These are phyloP conservation scores for Stichodactyla helianthus DNA, from an alignment of 64 coral and sea anemone genomes.

Conservation along the genomic window DNA sequence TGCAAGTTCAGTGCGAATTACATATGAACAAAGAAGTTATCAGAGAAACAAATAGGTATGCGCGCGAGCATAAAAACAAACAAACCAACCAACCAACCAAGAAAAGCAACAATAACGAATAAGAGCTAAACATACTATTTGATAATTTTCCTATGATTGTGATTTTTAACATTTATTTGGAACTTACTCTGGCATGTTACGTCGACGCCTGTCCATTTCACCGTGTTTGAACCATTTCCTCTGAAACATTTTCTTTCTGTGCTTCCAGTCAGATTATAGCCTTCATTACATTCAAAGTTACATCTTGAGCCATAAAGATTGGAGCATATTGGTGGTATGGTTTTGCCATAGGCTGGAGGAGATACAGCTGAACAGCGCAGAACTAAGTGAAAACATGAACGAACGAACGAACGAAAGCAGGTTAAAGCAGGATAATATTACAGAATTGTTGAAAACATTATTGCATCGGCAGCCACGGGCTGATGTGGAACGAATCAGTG, in stretches of 20 bases:
- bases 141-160: not conserved
- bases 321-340: slow-evolving; percentile 36
- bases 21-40: too few species aligned
- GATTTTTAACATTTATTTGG: not conserved
- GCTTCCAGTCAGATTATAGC: slow-evolving; percentile 28
- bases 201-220: slow-evolving; percentile 14
- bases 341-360: slow-evolving; percentile 28
- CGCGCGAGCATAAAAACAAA: too few species aligned
- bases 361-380: not conserved
- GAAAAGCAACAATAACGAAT: not conserved
- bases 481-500: too few species aligned
- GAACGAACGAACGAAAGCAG: not conserved
- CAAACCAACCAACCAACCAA: not conserved
- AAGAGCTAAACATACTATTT: not conserved
- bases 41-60: not conserved
- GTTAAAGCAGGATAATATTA: not conserved
- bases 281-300: slow-evolving; percentile 31
- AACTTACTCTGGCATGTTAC: slow-evolving; percentile 14
- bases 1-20: too few species aligned
- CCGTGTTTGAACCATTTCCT: not conserved
- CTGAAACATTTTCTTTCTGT: slow-evolving; percentile 11
- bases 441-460: not conserved
- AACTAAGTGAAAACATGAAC: not conserved
- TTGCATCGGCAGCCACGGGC: not conserved
- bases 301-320: slow-evolving; percentile 26